phyloP scores from a whole-genome alignment of 2,797 vertebrate species.

The Rhabdomys pumilio region DNA sequence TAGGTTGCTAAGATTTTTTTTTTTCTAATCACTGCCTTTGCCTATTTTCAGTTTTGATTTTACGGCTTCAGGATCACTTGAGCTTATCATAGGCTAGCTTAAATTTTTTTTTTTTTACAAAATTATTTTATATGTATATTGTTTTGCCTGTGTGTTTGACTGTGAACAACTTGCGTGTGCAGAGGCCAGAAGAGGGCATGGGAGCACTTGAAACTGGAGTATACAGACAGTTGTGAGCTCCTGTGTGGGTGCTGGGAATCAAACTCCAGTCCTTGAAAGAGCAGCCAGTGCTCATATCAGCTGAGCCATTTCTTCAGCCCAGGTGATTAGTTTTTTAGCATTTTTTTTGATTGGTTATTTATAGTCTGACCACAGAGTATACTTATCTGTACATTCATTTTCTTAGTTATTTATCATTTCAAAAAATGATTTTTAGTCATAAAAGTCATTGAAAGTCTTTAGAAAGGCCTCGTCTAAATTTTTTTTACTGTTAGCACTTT shows the following conservation, averaged over 20 bases:
- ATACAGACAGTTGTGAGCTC: background rate
- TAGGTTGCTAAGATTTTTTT: background rate
- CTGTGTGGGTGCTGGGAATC: background rate
- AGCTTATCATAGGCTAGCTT: background rate
- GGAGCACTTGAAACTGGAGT: background rate
- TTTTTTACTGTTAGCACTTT: background rate
- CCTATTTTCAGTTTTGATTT: background rate
- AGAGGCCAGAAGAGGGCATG: background rate
- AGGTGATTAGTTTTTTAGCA: background rate
- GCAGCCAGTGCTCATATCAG: background rate
- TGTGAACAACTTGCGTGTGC: background rate
- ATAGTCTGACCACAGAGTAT: background rate
- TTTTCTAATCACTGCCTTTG: slow-evolving; percentile 20
- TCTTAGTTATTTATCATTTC: slow-evolving; percentile 55
- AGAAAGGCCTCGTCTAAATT: background rate
- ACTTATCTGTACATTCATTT: slow-evolving; percentile 15
- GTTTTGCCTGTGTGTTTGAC: background rate
- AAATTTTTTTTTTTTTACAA: background rate
- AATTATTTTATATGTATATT: background rate
- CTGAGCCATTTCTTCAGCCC: background rate
- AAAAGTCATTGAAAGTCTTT: background rate
- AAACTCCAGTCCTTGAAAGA: background rate
- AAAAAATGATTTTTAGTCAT: background rate
- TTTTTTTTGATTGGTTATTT: slow-evolving; percentile 3
- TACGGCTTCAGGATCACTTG: background rate